phyloP scores from a whole-genome alignment of 2,113 vertebrate genomes.

The Proterorhinus semilunaris region DNA sequence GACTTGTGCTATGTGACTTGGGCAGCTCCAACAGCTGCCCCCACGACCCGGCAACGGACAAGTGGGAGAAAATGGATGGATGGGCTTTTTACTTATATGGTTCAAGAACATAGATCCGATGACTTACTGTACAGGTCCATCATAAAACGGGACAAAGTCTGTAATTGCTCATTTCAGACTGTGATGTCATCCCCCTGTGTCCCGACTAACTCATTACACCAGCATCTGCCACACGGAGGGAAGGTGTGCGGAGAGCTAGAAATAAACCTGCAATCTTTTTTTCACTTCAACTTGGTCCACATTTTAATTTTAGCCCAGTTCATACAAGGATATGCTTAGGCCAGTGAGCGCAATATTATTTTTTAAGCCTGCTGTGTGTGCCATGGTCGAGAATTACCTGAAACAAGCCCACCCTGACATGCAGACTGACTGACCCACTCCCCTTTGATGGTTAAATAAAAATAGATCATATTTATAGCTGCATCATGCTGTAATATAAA shows the following conservation, averaged over 20 bases:
- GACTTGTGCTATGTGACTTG: no score
- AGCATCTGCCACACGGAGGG: constrained; percentile 58
- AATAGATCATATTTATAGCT: constrained; percentile 27
- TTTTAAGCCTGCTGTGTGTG: constrained; percentile 20
- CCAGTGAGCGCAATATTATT: background rate
- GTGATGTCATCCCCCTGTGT: constrained; percentile 66
- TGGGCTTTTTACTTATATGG: no score
- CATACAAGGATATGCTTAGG: constrained; percentile 17
- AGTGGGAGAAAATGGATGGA: no score
- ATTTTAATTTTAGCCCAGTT: constrained; percentile 22
- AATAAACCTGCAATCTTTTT: constrained; percentile 29
- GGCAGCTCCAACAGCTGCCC: no score
- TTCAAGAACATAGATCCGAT: no score
- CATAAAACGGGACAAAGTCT: constrained; percentile 59
- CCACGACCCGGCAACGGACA: no score
- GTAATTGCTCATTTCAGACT: constrained; percentile 59
- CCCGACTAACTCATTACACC: constrained; percentile 59
- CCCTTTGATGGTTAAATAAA: constrained; percentile 21
- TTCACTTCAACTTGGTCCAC: constrained; percentile 9
- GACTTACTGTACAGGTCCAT: constrained; percentile 28
- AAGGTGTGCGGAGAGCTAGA: constrained; percentile 29
- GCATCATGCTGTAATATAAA: background rate
- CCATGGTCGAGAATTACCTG: no score
- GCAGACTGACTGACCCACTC: background rate
- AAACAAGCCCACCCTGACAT: background rate